phyloP scores from a whole-genome alignment of 2,888 invertebrate genomes.

The Drosophila conformis region DNA sequence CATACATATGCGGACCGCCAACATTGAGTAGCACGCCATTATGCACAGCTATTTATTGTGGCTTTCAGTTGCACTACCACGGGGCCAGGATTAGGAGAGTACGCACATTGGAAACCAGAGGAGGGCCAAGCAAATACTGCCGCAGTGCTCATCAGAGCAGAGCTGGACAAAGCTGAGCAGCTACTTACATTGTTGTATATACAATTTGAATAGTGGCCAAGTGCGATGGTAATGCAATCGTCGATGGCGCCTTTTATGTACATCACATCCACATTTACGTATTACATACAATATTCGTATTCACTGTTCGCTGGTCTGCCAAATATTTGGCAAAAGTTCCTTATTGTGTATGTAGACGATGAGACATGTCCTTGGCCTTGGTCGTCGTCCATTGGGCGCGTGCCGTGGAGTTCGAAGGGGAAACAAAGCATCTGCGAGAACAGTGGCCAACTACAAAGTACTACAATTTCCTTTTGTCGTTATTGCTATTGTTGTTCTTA shows the following conservation, averaged over 20 bases:
- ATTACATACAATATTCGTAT: conserved; percentile 2
- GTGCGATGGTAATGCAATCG: conserved; percentile 47
- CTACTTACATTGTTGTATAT: conserved; percentile 1
- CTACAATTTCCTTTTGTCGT: conserved; percentile 53
- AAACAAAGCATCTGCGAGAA: conserved; percentile 31
- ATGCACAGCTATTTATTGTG: conserved; percentile 71
- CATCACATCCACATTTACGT: background rate
- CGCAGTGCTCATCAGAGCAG: conserved; percentile 12
- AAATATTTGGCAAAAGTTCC: conserved; percentile 52
- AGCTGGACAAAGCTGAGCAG: background rate
- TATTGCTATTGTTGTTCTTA: conserved; percentile 27
- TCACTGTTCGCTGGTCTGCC: conserved; percentile 35
- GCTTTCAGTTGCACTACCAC: conserved; percentile 58
- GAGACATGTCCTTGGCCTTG: conserved; percentile 75
- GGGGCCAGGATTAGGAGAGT: background rate
- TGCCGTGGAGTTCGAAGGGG: background rate
- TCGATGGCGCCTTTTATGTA: conserved; percentile 13
- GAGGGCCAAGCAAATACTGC: conserved; percentile 29
- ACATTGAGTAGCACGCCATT: conserved; percentile 65
- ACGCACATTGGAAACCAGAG: conserved; percentile 20
- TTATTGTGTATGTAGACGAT: conserved; percentile 25
- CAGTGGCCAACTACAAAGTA: conserved; percentile 32
- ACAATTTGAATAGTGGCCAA: conserved; percentile 10
- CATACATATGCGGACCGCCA: conserved; percentile 13
- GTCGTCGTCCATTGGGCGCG: conserved; percentile 37